Conservation (phyloP, 2,797 vertebrate genomes). For the Sebastes oblongus region DNA sequence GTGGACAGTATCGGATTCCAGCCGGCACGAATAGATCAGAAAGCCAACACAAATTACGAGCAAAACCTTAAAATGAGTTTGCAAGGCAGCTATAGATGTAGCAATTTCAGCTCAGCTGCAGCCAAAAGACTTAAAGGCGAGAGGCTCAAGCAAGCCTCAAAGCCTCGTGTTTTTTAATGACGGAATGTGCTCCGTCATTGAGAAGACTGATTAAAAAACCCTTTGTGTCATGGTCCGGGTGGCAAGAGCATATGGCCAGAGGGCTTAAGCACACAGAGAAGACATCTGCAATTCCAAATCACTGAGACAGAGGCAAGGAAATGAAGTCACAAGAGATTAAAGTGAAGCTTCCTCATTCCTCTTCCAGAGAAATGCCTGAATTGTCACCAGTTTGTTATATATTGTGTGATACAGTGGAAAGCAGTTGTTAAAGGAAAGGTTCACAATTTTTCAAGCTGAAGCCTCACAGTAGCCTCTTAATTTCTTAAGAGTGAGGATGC, state of each 20-base stretch:
- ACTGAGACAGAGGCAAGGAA: slow-evolving; percentile 34
- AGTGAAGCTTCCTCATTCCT: slow-evolving; percentile 38
- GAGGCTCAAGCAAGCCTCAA: slow-evolving; percentile 17
- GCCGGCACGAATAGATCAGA: slow-evolving; percentile 18
- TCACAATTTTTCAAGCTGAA: not conserved
- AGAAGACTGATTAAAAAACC: slow-evolving; percentile 70
- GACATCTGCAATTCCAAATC: slow-evolving; percentile 60
- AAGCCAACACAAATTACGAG: slow-evolving; percentile 14
- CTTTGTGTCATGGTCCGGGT: slow-evolving; percentile 44
- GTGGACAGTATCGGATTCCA: not conserved
- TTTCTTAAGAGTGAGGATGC: not conserved
- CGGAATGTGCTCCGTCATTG: slow-evolving; percentile 63
- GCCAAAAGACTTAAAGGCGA: slow-evolving; percentile 16
- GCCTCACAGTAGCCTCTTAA: not conserved
- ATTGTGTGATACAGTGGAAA: not conserved
- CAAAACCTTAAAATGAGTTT: not conserved
- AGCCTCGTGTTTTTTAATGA: slow-evolving; percentile 54
- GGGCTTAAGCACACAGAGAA: slow-evolving; percentile 54
- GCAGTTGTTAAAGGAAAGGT: not conserved
- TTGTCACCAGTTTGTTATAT: not conserved
- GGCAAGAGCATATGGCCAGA: slow-evolving; percentile 60
- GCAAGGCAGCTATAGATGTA: slow-evolving; percentile 1
- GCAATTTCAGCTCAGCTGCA: slow-evolving; percentile 3
- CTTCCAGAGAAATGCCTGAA: slow-evolving; percentile 15
- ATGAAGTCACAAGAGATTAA: slow-evolving; percentile 64